Evolutionary conservation across 1,140 invertebrate species (phyloP).

Genomic region (Vanessa atalanta): DNA sequence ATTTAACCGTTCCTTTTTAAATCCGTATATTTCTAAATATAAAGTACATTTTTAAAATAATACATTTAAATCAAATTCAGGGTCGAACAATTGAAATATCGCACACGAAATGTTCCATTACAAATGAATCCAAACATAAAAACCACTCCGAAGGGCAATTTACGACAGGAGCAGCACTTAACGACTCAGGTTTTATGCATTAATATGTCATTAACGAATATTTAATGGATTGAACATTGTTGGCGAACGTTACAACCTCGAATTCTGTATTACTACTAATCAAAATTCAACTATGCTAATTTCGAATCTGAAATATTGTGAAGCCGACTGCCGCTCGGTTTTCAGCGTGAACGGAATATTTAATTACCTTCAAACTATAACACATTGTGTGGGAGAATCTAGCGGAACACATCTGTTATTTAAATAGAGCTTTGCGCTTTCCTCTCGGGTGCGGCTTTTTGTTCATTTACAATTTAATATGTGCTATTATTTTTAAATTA

Average conservation of each 20-base stretch:
- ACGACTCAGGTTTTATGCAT: conserved; percentile 53
- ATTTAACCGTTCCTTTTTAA: too few relatives aligned
- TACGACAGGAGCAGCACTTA: conserved; percentile 39
- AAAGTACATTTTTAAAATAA: neutral
- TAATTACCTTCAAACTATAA: conserved; percentile 37
- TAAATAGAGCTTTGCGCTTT: conserved; percentile 12
- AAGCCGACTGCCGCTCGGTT: conserved; percentile 28
- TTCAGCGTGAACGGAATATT: conserved; percentile 37
- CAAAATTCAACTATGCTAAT: conserved; percentile 71
- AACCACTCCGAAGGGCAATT: conserved; percentile 20
- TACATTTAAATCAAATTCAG: neutral
- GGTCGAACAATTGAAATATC: neutral
- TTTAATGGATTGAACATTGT: conserved; percentile 45
- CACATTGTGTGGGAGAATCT: conserved; percentile 8
- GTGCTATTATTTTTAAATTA: neutral
- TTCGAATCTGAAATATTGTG: conserved; percentile 41
- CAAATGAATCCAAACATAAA: conserved; percentile 20
- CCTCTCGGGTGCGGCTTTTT: neutral
- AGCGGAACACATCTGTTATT: conserved; percentile 20
- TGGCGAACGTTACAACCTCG: neutral
- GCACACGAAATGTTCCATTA: conserved; percentile 9
- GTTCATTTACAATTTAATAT: conserved; percentile 7
- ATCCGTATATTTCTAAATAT: neutral
- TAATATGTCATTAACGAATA: conserved; percentile 59
- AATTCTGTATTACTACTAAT: conserved; percentile 61